Conservation (phyloP, 2,888 invertebrate species). For the Trachelus troglodyta region DNA sequence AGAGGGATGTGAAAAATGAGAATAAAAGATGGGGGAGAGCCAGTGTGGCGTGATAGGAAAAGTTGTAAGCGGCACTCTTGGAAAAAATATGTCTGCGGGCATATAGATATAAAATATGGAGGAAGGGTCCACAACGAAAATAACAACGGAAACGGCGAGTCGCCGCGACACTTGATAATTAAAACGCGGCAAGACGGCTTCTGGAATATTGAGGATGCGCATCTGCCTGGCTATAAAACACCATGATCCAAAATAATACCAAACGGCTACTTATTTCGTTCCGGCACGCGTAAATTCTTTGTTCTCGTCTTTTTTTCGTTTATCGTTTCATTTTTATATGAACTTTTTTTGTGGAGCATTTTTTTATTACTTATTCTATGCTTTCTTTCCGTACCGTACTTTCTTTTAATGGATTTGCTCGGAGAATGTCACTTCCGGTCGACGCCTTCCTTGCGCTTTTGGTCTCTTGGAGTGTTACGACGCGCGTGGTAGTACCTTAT, state of each 20-base stretch:
- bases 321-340: neutral
- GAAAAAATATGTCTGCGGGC: neutral
- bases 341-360: neutral
- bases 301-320: neutral
- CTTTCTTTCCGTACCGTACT: neutral
- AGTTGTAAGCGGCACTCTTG: neutral
- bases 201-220: slow-evolving; percentile 19
- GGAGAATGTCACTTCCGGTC: neutral
- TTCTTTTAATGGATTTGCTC: neutral
- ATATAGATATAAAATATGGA: neutral
- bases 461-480: neutral
- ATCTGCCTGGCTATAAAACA: slow-evolving; percentile 34
- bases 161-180: slow-evolving; percentile 30
- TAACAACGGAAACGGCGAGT: slow-evolving; percentile 9
- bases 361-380: neutral
- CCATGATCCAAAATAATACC: slow-evolving; percentile 16
- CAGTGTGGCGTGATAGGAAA: neutral
- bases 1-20: slow-evolving; percentile 3
- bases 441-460: neutral
- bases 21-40: neutral
- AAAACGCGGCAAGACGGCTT: slow-evolving; percentile 20
- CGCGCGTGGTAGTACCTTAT: neutral
- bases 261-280: slow-evolving; percentile 34
- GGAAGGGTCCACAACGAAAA: neutral
- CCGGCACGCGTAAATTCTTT: neutral